Base-by-base conservation (phyloP, 2,113 vertebrate genomes). In the Cryptotis parvus region DNA sequence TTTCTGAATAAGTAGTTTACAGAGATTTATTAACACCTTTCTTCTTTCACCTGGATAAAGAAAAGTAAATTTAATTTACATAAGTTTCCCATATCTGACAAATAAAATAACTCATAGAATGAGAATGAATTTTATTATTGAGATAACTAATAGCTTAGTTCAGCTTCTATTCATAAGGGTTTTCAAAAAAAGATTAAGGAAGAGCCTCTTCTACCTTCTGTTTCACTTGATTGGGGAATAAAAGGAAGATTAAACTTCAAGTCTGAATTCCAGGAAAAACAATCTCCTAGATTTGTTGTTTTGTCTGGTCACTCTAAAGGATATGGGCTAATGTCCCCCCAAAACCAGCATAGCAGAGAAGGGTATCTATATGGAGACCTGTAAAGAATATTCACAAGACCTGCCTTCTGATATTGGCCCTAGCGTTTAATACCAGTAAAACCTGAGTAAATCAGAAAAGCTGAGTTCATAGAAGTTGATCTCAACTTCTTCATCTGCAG, bases 1-100 rank as follows among this genome's bases (percentile, higher is more conserved):
- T 88, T 88, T 92, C 79, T 82, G 89, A 90, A 45, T 14, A 91
- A 72, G 43, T 52, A 65, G 14, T 66, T 86, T 91, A 24, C 12
- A 73, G 49, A 33, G 15, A 6, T 22, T 89, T 63, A 69, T 65
- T 20, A 37, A 79, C 5, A 41, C 6, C 37, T 83, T 91, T 55
- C 77, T 87, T 27, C 9, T 86, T 39, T 35, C 39, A n/a, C 22
- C 69, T 73, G 58, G 65, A 78, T 65, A 49, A 91, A 84, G 87
- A 65, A 58, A 45, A 78, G 41, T 15, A 43, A 61, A 77, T 29
- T 10, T n/a, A 45, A 79, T 83, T 18, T 41, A 49, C 70, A 52
- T 76, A 68, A 72, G 35, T 72, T 90, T 45, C 9, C 90, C 35
- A n/a, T 75, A 68, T 76, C 89, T 16, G 16, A 77, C 39, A 58